Base-by-base conservation (phyloP, 2,113 vertebrate species). In the Casuarius casuarius region DNA sequence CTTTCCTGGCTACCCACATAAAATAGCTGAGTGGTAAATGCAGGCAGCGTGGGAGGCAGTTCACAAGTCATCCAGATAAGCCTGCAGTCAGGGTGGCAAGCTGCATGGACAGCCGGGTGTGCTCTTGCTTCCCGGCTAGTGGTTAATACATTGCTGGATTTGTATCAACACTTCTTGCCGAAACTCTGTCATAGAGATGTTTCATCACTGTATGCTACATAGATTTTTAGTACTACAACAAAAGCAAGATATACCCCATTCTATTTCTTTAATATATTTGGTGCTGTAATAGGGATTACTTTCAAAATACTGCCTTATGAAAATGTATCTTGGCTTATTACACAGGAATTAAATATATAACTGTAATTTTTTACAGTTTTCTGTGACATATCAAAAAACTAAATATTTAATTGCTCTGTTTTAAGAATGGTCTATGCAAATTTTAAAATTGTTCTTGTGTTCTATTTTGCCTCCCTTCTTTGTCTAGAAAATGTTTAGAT, bases 121-220 rank as follows among this genome's bases (percentile, higher is more conserved):
- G 28, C 51, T 38, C 74, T 79, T 85, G 84, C 77, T 74, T 91
- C 74, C 72, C 4, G 10, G 20, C 49, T 38, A 4, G n/a, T 54
- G 35, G 51, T 73, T 54, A 0, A 33, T 31, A 58, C 56, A 58
- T 46, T 67, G 61, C 35, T 51, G 76, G 26, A 25, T 38, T 23
- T 8, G 17, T 56, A 35, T 84, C 68, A 56, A 3, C 0, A 0
- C n/a, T 71, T 44, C 38, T 51, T 38, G 61, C 0, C 0, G 35
- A 72, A 89, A 7, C 49, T 16, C 35, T 35, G 33, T 33, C 72
- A 21, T 9, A 23, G 23, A 77, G 63, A 54, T 21, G 6, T 86
- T 94, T 67, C 11, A 1, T 62, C 38, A 38, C 85, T 10, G 15
- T 16, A 33, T 4, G 0, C 33, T 25, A 3, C 21, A 6, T 7